Base-by-base conservation (phyloP, 2,113 vertebrate species). In the Hirundichthys speculiger region DNA sequence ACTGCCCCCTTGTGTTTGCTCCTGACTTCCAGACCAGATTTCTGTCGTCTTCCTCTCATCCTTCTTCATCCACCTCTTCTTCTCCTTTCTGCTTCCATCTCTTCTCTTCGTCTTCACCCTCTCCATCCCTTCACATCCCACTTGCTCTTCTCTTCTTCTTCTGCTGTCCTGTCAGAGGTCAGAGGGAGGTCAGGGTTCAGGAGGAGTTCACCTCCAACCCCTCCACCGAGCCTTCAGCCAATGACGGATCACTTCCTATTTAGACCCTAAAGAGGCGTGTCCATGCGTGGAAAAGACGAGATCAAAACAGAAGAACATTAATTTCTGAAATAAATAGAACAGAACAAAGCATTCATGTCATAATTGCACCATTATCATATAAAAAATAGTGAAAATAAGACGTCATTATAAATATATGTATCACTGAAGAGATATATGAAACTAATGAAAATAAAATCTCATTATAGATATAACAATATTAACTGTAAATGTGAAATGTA, bases 191-290 rank as follows among this genome's bases (percentile, higher is more conserved):
- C 67, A 69, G 72, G 77, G 82, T 77, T 86, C 43, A 27, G 48
- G n/a, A 21, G 65, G 79, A 87, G 88, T 87, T 88, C 85, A 69
- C 49, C 1, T 1, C 6, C 30, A 2, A 10, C 30, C 30, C 30
- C 30, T 79, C 76, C 75, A 73, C 61, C 73, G n/a, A n/a, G 74
- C 58, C 51, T 60, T 76, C 64, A 69, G 59, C 73, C 73, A 75
- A 53, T 87, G 88, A 90, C 61, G 41, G 75, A 88, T 88, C 43
- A 83, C 75, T 90, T 90, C 86, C 84, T 87, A 84, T 83, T 88
- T 86, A 82, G 54, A 79, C 22, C 22, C 34, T 25, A 25, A 72
- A 73, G 56, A 69, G 45, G 2, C 3, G 50, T 22, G 48, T 63
- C 69, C 60, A 65, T 59, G 21, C 30, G 39, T 42, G 38, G n/a